Base-by-base conservation (phyloP, 2,113 vertebrate genomes). In the Gymnorhina tibicen region DNA sequence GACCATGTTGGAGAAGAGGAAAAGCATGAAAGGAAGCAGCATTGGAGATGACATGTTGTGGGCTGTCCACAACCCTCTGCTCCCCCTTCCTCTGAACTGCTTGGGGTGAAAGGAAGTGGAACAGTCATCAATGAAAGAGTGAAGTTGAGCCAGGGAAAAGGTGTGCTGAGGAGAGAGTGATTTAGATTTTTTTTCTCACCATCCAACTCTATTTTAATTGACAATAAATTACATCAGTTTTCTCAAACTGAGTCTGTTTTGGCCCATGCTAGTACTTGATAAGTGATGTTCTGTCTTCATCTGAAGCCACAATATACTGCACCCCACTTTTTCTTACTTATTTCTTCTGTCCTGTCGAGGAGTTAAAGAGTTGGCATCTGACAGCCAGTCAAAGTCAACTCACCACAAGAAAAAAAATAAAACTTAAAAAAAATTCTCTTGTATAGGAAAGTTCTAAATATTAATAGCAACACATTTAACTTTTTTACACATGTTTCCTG, bases 1-100 rank as follows among this genome's bases (percentile, higher is more conserved):
- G 2, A 8, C 16, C 11, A n/a, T 0, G 1, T 2, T 23, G 26
- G 18, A 59, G 18, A 27, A 26, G 4, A 21, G 3, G 5, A 33
- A 74, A 69, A 55, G 10, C 13, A 37, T 59, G 30, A 68, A 50
- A 52, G 17, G 14, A 49, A 55, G 10, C 6, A 49, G 10, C 7
- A 2, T 5, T 22, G 14, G 32, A 78, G 37, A 42, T 39, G 17
- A 53, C 5, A 13, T 26, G 9, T 28, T 23, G 50, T n/a, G 30
- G 41, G 16, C 30, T 56, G 69, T 19, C n/a, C 28, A n/a, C 26
- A 79, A 11, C 19, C 7, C 8, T 27, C 21, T 35, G 6, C 14
- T 66, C 6, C 11, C 4, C 1, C 7, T 86, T 12, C 21, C 8
- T 9, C 28, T 76, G 24, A 4, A 8, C 17, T 7, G 3, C n/a